A percentile compares a stretch with the other conserved stretches of the same genome.
phyloP scores from a whole-genome alignment of 2,888 invertebrate species.

The Meteorus colon region DNA sequence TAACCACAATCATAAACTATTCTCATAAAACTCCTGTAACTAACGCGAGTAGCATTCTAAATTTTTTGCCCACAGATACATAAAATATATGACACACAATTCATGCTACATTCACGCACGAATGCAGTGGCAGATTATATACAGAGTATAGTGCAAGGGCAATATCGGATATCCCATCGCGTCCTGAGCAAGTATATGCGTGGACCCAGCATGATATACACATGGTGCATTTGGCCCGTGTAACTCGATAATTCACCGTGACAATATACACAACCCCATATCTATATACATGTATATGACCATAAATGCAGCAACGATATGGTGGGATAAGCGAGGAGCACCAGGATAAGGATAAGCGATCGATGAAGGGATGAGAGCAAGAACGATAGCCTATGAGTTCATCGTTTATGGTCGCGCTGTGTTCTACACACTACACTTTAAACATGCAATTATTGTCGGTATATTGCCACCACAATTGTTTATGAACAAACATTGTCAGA shows the following conservation, averaged over 20 bases:
- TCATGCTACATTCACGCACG: conserved; percentile 4
- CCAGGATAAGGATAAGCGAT: conserved; percentile 22
- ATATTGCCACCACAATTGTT: conserved; percentile 38
- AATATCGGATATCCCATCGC: conserved; percentile 32
- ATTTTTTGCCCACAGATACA: background rate
- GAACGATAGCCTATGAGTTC: conserved; percentile 28
- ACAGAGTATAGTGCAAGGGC: background rate
- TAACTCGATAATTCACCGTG: conserved; percentile 42
- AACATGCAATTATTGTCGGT: conserved; percentile 43
- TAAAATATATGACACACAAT: background rate
- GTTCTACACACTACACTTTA: conserved; percentile 24
- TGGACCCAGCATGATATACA: conserved; percentile 24
- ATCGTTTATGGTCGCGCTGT: conserved; percentile 24
- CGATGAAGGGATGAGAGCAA: conserved; percentile 32
- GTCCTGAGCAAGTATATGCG: conserved; percentile 19
- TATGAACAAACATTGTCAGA: conserved; percentile 33
- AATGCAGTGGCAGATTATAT: conserved; percentile 7
- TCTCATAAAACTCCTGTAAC: no score
- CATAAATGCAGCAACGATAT: background rate
- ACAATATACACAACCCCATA: conserved; percentile 27
- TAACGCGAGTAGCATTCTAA: no score
- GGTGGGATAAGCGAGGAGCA: background rate
- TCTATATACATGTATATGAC: background rate
- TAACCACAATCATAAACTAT: no score
- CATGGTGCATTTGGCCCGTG: conserved; percentile 29